Percentiles rank a stretch among this genome's conserved stretches.
phyloP scores from a whole-genome alignment of 2,888 invertebrate genomes.

The Serrognathus titanus region DNA sequence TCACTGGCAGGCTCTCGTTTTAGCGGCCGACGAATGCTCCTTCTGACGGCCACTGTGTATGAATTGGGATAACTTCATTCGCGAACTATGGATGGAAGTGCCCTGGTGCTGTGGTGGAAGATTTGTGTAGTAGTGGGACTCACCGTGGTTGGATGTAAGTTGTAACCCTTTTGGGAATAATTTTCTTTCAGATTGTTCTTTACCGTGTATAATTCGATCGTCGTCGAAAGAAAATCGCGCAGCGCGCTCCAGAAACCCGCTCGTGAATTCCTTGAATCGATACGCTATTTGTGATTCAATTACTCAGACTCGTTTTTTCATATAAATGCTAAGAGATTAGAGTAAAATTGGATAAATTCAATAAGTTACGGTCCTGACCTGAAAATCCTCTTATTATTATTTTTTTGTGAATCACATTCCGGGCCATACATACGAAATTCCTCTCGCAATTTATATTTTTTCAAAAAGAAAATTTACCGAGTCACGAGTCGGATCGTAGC shows the following conservation, averaged over 20 bases:
- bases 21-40: not conserved
- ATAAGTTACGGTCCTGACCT: too few relatives aligned
- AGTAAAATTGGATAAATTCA: too few relatives aligned
- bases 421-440: too few relatives aligned
- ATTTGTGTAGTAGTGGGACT: slow-evolving; percentile 24
- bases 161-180: not conserved
- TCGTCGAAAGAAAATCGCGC: not conserved
- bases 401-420: too few relatives aligned
- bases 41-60: slow-evolving; percentile 20
- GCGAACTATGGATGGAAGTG: slow-evolving; percentile 29
- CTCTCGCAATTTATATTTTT: too few relatives aligned
- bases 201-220: not conserved
- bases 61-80: slow-evolving; percentile 24
- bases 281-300: too few relatives aligned
- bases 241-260: not conserved
- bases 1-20: slow-evolving; percentile 1
- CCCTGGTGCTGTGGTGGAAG: slow-evolving; percentile 23
- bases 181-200: not conserved
- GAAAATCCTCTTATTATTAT: too few relatives aligned
- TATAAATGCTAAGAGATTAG: too few relatives aligned
- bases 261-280: too few relatives aligned
- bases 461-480: too few relatives aligned
- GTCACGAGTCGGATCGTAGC: too few relatives aligned
- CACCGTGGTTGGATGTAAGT: slow-evolving; percentile 29
- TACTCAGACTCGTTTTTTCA: too few relatives aligned